Base-by-base conservation (phyloP, 1,140 invertebrate genomes). In the Aporrectodea caliginosa region DNA sequence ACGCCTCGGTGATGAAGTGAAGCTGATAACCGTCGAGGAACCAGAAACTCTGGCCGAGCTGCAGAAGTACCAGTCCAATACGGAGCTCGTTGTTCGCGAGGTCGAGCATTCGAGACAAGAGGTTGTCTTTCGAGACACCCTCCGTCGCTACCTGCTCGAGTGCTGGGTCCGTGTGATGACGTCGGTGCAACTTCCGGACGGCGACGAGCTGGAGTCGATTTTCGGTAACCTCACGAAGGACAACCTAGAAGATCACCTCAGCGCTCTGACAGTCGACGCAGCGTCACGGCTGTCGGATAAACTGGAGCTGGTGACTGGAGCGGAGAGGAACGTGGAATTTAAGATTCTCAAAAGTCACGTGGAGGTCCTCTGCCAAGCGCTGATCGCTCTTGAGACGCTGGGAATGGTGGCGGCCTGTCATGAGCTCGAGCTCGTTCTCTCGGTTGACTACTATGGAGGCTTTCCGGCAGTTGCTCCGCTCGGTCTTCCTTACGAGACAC, bases 1-100 rank as follows among this genome's bases (percentile, higher is more conserved):
- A 0, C 84, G 85, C 71, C 69, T 87, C 68, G 85, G 84, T 33
- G 35, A 58, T 58, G 22, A 58, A 12, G 43, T 22, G 22, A 58
- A 58, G 43, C 22, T 58, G 43, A 58, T 58, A 6, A 58, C 43
- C 22, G 43, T 58, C 22, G 43, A 58, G 43, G 43, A 22, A 58
- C 6, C 22, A 58, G 22, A 58, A 12, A 22, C 6, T 12, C 43
- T 58, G 43, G 22, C 6, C 6, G 43, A 58, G 22, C 22, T 58
- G 22, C 43, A 58, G 22, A 12, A 6, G 43, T 58, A 12, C 22
- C 43, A 58, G 22, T 58, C 43, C 6, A 58, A 58, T 58, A 58
- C 43, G 22, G 43, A 58, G 43, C 22, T 58, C 6, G 6, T 58
- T 6, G 43, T 58, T 58, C 6, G 22, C 6, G 6, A 12, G 22